A percentile compares a stretch with the other conserved stretches of the same genome.
Evolutionary conservation across 2,888 invertebrate genomes (phyloP).

Genomic region (Microctonus aethiopoides): DNA sequence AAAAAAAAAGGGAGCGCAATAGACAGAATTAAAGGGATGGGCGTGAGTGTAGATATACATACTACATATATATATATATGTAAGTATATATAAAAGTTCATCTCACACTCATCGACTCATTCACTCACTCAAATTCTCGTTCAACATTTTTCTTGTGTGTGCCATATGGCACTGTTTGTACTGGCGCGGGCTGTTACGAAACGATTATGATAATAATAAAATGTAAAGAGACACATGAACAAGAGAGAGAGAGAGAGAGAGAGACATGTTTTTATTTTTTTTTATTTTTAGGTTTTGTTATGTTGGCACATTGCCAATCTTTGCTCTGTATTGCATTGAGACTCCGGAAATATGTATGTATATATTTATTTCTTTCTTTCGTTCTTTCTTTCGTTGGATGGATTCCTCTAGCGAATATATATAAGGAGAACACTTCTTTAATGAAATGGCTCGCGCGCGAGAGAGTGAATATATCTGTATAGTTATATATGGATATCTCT

Average conservation of each 20-base stretch:
- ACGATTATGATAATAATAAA: constrained; percentile 58
- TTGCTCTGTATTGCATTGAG: neutral
- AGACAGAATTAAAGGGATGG: constrained; percentile 21
- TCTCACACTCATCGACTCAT: constrained; percentile 6
- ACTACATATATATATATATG: no score
- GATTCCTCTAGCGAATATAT: constrained; percentile 8
- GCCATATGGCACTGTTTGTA: constrained; percentile 65
- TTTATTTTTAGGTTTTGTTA: constrained; percentile 11
- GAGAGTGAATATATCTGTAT: neutral
- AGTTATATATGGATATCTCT: constrained; percentile 39
- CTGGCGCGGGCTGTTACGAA: constrained; percentile 57
- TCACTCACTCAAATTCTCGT: constrained; percentile 38
- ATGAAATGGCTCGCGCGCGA: constrained; percentile 55
- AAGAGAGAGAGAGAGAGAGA: neutral
- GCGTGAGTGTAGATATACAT: neutral
- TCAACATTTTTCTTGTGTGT: constrained; percentile 43
- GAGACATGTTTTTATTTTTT: neutral
- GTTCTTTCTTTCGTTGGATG: constrained; percentile 11
- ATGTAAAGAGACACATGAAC: constrained; percentile 33
- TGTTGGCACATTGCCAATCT: constrained; percentile 25
- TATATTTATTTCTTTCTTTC: neutral
- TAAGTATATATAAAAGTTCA: no score
- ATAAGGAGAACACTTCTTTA: constrained; percentile 43
- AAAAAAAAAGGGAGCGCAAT: constrained; percentile 13
- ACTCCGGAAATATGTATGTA: constrained; percentile 7